Base-by-base conservation (phyloP, 1,140 invertebrate species). In the Drosophila parabipectinata region DNA sequence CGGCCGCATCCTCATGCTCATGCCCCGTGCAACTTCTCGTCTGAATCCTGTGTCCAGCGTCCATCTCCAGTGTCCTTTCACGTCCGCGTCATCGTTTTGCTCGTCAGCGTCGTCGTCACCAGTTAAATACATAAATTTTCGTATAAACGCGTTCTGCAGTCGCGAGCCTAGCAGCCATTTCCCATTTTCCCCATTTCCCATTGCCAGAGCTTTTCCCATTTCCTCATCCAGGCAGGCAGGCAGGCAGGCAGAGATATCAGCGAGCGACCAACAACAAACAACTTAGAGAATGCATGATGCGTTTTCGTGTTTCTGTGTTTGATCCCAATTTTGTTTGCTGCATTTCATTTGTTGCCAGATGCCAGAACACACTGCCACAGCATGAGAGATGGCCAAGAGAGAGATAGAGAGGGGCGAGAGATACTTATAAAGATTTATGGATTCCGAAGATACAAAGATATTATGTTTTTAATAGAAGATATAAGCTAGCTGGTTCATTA, bases 81-180 rank as follows among this genome's bases (percentile, higher is more conserved):
- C 54, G 63, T 85, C 66, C 83, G 64, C 75, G 53, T 87, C 83
- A 87, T 88, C 82, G 81, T 85, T 85, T 85, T 63, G 77, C 74
- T 81, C 82, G 77, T 87, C 82, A 87, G 77, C 79, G 77, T 80
- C 81, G 82, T 85, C 81, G 75, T 87, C 82, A 88, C 84, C 82
- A 79, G 82, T 83, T 87, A 87, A 87, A 87, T 87, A 88, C 82
- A 87, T 87, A 88, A 87, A 87, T 87, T 87, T 83, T 87, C 82
- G 82, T 88, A 88, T 87, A 87, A 87, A 88, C 83, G 83, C 83
- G 79, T 88, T 87, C 81, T 71, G 78, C 59, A 85, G 78, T 63
- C 81, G 61, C 81, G 64, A 45, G 47, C 78, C 63, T 56, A 58
- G 50, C 21, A 50, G 59, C 45, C 32, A 77, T 63, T 81, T 62